Evolutionary conservation across 1,140 invertebrate genomes (phyloP).

Genomic region (Drosophila takahashii): DNA sequence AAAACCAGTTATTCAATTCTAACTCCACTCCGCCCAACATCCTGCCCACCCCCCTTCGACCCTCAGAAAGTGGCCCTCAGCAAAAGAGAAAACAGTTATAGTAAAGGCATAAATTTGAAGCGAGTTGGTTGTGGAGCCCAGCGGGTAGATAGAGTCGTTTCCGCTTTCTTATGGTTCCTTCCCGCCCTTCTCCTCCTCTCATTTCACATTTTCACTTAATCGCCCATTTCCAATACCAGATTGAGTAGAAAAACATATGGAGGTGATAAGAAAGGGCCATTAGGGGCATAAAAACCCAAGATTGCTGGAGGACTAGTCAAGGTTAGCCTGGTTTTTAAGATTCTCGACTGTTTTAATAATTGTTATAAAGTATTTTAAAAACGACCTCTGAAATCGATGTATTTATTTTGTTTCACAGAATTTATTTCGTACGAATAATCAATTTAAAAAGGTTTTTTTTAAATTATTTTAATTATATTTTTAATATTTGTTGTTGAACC

Average conservation of each 20-base stretch:
- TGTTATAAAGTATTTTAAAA: neutral
- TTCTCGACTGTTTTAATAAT: neutral
- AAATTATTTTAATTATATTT: too few relatives aligned
- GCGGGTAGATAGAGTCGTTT: slow-evolving; percentile 19
- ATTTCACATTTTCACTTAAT: neutral
- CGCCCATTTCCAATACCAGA: neutral
- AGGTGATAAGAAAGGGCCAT: slow-evolving; percentile 20
- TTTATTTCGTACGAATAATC: too few relatives aligned
- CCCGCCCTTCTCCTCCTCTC: neutral
- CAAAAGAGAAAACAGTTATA: slow-evolving; percentile 29
- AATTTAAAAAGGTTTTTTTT: too few relatives aligned
- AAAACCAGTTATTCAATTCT: slow-evolving; percentile 30
- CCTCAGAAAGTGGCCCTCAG: slow-evolving; percentile 7
- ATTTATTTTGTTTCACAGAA: neutral
- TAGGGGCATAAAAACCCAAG: slow-evolving; percentile 15
- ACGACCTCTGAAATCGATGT: neutral
- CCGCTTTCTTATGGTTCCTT: slow-evolving; percentile 22
- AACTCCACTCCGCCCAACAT: slow-evolving; percentile 12
- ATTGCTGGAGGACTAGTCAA: slow-evolving; percentile 14
- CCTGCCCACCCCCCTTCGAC: slow-evolving; percentile 8
- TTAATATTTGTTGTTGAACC: too few relatives aligned
- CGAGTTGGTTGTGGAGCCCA: slow-evolving; percentile 11
- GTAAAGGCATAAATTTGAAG: slow-evolving; percentile 40
- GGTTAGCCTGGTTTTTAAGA: slow-evolving; percentile 14
- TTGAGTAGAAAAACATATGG: neutral